Evolutionary conservation across 2,888 invertebrate genomes (phyloP).

Genomic region (Ephialtes manifestator): DNA sequence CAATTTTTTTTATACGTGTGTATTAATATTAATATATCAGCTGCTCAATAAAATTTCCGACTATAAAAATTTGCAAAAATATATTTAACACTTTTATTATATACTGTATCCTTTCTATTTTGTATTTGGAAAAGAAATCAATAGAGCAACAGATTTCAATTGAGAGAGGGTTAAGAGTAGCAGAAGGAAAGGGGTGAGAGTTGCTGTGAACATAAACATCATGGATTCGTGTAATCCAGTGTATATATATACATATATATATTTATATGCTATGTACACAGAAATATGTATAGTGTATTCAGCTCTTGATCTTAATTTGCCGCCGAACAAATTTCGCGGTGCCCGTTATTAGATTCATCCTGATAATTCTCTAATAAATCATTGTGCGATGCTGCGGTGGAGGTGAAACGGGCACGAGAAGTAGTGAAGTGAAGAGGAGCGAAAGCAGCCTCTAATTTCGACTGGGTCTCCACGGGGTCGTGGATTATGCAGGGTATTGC

Average conservation of each 20-base stretch:
- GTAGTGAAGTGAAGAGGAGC: conserved; percentile 70
- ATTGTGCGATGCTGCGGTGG: conserved; percentile 71
- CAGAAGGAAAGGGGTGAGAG: not conserved
- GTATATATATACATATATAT: not conserved
- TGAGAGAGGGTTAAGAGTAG: not conserved
- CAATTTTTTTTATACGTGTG: no score
- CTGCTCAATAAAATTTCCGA: no score
- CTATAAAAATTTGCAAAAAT: no score
- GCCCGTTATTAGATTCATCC: conserved; percentile 84
- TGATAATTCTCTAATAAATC: conserved; percentile 85
- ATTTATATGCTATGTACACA: not conserved
- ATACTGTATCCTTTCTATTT: not conserved
- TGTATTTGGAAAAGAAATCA: not conserved
- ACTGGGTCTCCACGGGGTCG: conserved; percentile 81
- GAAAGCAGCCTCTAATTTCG: conserved; percentile 82
- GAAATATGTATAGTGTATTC: conserved; percentile 43
- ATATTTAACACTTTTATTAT: no score
- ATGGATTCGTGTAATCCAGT: conserved; percentile 1
- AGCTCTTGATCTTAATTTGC: conserved; percentile 82
- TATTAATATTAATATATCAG: no score
- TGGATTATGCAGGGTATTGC: conserved; percentile 81
- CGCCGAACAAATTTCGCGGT: conserved; percentile 79
- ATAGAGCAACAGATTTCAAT: not conserved
- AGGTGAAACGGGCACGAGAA: conserved; percentile 59
- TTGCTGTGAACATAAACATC: not conserved